Conservation (phyloP, 2,888 invertebrate species). For the Drosophila kanekoi region DNA sequence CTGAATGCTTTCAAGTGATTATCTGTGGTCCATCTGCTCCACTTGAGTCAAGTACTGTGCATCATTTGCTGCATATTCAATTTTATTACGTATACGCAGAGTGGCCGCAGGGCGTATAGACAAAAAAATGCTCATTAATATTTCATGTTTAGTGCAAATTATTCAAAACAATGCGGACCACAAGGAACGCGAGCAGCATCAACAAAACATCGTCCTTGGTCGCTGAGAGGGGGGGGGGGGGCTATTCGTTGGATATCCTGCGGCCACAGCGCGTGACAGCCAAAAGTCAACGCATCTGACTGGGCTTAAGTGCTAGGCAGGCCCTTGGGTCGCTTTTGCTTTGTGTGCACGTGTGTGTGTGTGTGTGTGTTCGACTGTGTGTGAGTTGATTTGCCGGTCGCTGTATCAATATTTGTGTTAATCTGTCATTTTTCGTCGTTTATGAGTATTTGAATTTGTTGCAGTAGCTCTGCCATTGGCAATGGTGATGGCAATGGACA, state of each 20-base stretch:
- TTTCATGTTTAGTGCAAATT: conserved; percentile 79
- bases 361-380: conserved; percentile 15
- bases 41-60: conserved; percentile 35
- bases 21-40: conserved; percentile 31
- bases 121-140: conserved; percentile 74
- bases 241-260: conserved; percentile 45
- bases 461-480: conserved; percentile 40
- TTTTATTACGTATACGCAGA: conserved; percentile 75
- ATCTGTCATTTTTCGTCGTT: conserved; percentile 80
- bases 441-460: conserved; percentile 77
- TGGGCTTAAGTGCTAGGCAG: conserved; percentile 58
- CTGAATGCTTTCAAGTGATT: conserved; percentile 59
- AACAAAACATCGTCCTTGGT: conserved; percentile 44
- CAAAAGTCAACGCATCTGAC: conserved; percentile 59
- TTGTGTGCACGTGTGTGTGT: conserved; percentile 5
- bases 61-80: conserved; percentile 74
- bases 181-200: conserved; percentile 66
- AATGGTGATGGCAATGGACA: conserved; percentile 24
- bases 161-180: conserved; percentile 75
- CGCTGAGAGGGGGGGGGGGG: background rate
- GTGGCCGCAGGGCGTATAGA: conserved; percentile 27
- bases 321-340: conserved; percentile 27
- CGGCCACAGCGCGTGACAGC: conserved; percentile 62
- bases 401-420: conserved; percentile 80
- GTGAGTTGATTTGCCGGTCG: conserved; percentile 37